phyloP scores from a whole-genome alignment of 2,888 invertebrate species.

The Apomyelois bistriatella region DNA sequence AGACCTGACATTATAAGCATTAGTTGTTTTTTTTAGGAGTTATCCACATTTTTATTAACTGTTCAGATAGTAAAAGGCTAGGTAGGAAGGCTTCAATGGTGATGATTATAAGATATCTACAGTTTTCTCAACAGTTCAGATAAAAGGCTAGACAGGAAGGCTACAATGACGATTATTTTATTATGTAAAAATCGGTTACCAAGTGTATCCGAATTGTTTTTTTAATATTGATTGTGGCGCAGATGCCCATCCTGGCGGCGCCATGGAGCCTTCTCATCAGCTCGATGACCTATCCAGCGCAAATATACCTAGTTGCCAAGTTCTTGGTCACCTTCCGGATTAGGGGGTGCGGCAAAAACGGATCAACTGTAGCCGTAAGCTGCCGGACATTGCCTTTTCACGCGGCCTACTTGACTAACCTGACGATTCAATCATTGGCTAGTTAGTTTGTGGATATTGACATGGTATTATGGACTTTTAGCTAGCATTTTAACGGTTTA shows the following conservation, averaged over 20 bases:
- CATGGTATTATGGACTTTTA: not conserved
- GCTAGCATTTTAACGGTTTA: too few species aligned
- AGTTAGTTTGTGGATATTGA: not conserved
- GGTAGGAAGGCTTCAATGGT: too few species aligned
- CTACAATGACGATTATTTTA: too few species aligned
- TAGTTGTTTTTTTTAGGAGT: too few species aligned
- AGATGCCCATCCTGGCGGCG: slow-evolving; percentile 67
- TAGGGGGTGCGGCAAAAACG: slow-evolving; percentile 97
- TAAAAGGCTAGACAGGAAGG: too few species aligned
- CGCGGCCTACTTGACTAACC: slow-evolving; percentile 9
- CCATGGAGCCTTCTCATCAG: slow-evolving; percentile 63
- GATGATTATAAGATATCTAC: too few species aligned
- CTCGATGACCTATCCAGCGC: slow-evolving; percentile 80
- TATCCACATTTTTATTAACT: too few species aligned
- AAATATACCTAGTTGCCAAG: slow-evolving; percentile 82
- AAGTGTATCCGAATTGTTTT: not conserved
- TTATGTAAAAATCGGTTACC: not conserved
- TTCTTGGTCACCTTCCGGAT: slow-evolving; percentile 86
- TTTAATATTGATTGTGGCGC: slow-evolving; percentile 29
- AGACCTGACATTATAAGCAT: too few species aligned
- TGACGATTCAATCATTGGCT: slow-evolving; percentile 21
- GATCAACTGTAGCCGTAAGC: slow-evolving; percentile 97
- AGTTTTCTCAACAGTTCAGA: too few species aligned
- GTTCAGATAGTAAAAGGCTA: too few species aligned
- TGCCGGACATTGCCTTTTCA: slow-evolving; percentile 25